phyloP scores from a whole-genome alignment of 1,140 invertebrate genomes.

The Drosophila bocki region DNA sequence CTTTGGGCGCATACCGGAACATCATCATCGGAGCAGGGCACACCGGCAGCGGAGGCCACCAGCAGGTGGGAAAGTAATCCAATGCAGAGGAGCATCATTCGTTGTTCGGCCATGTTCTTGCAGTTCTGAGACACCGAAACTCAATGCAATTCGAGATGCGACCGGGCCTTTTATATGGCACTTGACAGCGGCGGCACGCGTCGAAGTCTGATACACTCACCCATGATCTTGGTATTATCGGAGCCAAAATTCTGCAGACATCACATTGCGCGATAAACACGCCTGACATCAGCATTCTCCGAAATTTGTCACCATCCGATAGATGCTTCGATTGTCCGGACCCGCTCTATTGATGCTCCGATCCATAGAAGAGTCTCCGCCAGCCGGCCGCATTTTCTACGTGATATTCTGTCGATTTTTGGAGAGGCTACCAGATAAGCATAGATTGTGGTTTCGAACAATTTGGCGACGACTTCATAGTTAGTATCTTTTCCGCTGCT shows the following conservation, averaged over 20 bases:
- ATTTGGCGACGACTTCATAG: constrained; percentile 25
- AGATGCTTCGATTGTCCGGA: constrained; percentile 34
- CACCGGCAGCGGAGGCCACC: background rate
- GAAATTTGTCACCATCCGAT: constrained; percentile 42
- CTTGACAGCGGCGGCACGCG: constrained; percentile 18
- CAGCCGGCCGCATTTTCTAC: constrained; percentile 41
- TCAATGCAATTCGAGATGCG: constrained; percentile 60
- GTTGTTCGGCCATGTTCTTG: constrained; percentile 40
- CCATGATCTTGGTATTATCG: constrained; percentile 26
- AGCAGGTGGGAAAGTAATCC: constrained; percentile 7
- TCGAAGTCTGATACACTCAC: constrained; percentile 14
- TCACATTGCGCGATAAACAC: constrained; percentile 52
- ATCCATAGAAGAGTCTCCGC: constrained; percentile 4
- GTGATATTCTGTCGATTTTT: constrained; percentile 60
- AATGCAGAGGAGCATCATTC: constrained; percentile 9
- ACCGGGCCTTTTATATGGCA: constrained; percentile 59
- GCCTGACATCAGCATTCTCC: constrained; percentile 38
- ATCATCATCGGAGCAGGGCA: constrained; percentile 60
- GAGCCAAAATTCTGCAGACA: constrained; percentile 49
- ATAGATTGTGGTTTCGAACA: constrained; percentile 55
- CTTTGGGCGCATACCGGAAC: constrained; percentile 57
- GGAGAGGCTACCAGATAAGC: constrained; percentile 58
- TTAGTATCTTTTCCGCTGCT: constrained; percentile 61
- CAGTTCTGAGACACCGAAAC: constrained; percentile 40
- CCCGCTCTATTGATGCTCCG: constrained; percentile 22